Evolutionary conservation across 2,888 invertebrate species (phyloP).

Genomic region (Tridacna gigas): DNA sequence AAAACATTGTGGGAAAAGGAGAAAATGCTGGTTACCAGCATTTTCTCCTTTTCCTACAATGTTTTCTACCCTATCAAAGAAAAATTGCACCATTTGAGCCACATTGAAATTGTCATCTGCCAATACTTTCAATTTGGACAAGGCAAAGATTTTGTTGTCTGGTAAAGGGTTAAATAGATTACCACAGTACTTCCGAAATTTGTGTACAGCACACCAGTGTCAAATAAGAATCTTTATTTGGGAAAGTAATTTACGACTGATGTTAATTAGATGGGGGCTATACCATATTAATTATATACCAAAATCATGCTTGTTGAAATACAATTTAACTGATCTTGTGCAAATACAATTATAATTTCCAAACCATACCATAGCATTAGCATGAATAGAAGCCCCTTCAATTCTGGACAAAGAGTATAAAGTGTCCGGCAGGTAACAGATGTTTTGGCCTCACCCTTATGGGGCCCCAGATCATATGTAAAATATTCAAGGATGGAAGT

Average conservation of each 20-base stretch:
- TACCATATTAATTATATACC: too few relatives aligned
- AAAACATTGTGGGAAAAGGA: conserved; percentile 10
- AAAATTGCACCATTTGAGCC: too few relatives aligned
- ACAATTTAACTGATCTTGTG: too few relatives aligned
- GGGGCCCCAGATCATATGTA: conserved; percentile 20
- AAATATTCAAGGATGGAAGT: conserved; percentile 9
- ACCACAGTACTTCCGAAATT: background rate
- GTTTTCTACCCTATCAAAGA: background rate
- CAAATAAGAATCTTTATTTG: too few relatives aligned
- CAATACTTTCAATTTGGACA: background rate
- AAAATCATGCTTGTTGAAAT: too few relatives aligned
- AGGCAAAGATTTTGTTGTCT: background rate
- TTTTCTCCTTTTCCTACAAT: background rate
- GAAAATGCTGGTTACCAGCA: conserved; percentile 2
- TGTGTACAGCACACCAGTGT: background rate
- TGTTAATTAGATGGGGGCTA: too few relatives aligned
- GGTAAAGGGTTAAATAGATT: background rate
- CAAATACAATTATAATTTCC: too few relatives aligned
- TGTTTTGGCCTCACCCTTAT: background rate
- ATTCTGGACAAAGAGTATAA: too few relatives aligned
- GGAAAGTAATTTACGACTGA: too few relatives aligned
- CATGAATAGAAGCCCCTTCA: too few relatives aligned
- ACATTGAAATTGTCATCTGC: background rate
- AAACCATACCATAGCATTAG: too few relatives aligned
- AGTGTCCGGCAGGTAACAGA: too few relatives aligned